Base-by-base conservation (phyloP, 2,113 vertebrate genomes). In the Apteryx owenii region DNA sequence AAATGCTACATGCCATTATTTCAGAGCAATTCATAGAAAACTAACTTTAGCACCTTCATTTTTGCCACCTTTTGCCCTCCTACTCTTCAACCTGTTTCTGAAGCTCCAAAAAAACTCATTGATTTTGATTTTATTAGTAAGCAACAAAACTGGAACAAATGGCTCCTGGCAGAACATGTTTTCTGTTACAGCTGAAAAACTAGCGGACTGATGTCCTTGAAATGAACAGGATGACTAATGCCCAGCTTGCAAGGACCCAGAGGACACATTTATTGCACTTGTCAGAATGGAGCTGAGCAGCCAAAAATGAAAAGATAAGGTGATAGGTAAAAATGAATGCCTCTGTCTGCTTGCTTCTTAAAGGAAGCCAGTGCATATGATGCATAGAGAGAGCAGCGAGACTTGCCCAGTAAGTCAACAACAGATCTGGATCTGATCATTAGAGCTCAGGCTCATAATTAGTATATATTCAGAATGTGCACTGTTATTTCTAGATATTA, bases 151-250 rank as follows among this genome's bases (percentile, higher is more conserved):
- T 88, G 79, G 85, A 93, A 96, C 85, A 95, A 97, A 97, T 78
- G 89, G 89, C 93, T 97, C 42, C 87, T 96, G 93, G 96, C 93
- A 93, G 85, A 88, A 90, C 60, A 28, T 40, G 89, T 81, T 97
- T 95, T 95, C 46, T 10, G 56, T 96, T 95, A 81, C 81, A 96
- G 96, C 93, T 95, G 94, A 81, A 95, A 97, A 95, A 83, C 85
- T 81, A 93, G 88, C 4, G 2, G 94, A 56, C 81, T 81, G 82
- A 95, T 96, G 96, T 93, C 97, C 97, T 97, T 96, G 97, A 95
- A 97, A 95, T 64, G 89, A 85, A 93, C 84, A 71, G 72, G 81
- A 93, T 96, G 94, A 97, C 97, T 96, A 96, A 97, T 95, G 91
- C 94, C 94, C 14, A 6, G 79, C 89, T 81, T 71, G 91, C 97